Evolutionary conservation across 2,888 invertebrate species (phyloP).

Genomic region (Nudaria mundana): DNA sequence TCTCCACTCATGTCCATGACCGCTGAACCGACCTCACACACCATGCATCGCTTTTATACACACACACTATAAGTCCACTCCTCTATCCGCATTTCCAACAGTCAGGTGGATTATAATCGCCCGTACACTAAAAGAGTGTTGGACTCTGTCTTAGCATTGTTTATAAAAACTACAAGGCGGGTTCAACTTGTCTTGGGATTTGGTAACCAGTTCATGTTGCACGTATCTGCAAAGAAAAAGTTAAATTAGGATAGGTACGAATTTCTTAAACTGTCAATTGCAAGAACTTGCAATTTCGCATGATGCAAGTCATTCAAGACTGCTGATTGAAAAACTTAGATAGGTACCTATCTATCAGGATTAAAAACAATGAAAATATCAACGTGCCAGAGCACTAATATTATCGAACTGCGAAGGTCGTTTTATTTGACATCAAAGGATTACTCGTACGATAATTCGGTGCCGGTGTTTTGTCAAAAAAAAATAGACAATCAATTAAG

Average conservation of each 20-base stretch:
- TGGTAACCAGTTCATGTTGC: conserved; percentile 49
- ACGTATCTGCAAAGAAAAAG: conserved; percentile 56
- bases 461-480: conserved; percentile 64
- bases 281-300: background rate
- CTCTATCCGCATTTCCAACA: conserved; percentile 68
- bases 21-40: conserved; percentile 73
- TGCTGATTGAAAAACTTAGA: background rate
- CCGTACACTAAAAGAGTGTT: conserved; percentile 41
- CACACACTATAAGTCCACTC: conserved; percentile 74
- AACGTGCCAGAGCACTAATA: conserved; percentile 17
- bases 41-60: conserved; percentile 78
- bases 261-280: background rate
- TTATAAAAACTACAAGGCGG: conserved; percentile 17
- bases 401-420: conserved; percentile 24
- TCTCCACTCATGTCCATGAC: conserved; percentile 79
- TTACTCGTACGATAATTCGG: conserved; percentile 28
- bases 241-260: background rate
- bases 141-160: conserved; percentile 50
- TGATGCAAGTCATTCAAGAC: background rate
- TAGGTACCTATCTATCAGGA: background rate
- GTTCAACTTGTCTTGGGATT: conserved; percentile 32
- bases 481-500: conserved; percentile 76
- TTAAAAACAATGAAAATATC: conserved; percentile 1
- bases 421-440: conserved; percentile 53
- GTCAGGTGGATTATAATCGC: conserved; percentile 38